Percentiles rank a stretch among this genome's conserved stretches.
Conservation (phyloP, 2,888 invertebrate species). For the Taenaris catops region DNA sequence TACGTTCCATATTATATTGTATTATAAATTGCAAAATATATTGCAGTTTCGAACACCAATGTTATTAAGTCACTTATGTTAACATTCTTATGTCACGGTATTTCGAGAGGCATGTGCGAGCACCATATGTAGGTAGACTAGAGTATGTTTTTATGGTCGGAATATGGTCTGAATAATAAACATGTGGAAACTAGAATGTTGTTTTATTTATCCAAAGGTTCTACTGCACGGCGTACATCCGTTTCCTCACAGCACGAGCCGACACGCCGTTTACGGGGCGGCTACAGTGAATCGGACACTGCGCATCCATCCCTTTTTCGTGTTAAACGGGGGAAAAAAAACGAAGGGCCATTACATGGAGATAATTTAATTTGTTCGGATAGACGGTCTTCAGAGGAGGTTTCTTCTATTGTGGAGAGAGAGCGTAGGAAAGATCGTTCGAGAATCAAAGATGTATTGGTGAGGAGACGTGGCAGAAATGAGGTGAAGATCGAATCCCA, state of each 20-base stretch:
- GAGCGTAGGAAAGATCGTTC: conserved; percentile 17
- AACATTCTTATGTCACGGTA: conserved; percentile 19
- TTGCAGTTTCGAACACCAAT: conserved; percentile 11
- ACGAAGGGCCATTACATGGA: conserved; percentile 7
- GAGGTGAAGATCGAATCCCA: conserved; percentile 15
- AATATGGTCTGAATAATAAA: conserved; percentile 31
- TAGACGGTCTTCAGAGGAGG: conserved; percentile 19
- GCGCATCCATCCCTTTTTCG: conserved; percentile 20
- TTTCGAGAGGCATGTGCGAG: conserved; percentile 23
- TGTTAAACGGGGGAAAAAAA: conserved; percentile 19
- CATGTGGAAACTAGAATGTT: conserved; percentile 25
- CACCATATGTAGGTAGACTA: conserved; percentile 25
- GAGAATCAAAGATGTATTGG: conserved; percentile 18
- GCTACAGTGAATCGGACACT: conserved; percentile 18
- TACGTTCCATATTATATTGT: too few relatives aligned
- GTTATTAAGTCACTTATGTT: conserved; percentile 14
- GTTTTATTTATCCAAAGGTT: conserved; percentile 46
- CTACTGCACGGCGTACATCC: conserved; percentile 28
- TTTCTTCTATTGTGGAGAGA: conserved; percentile 11
- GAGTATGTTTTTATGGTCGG: conserved; percentile 23
- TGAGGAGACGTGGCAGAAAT: conserved; percentile 13
- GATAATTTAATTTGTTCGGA: conserved; percentile 12
- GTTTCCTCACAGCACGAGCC: conserved; percentile 28
- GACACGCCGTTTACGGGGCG: conserved; percentile 20
- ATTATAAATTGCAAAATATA: too few relatives aligned